A percentile compares a stretch with the other conserved stretches of the same genome.
phyloP scores from a whole-genome alignment of 2,888 invertebrate genomes.

The Tubulanus polymorphus region DNA sequence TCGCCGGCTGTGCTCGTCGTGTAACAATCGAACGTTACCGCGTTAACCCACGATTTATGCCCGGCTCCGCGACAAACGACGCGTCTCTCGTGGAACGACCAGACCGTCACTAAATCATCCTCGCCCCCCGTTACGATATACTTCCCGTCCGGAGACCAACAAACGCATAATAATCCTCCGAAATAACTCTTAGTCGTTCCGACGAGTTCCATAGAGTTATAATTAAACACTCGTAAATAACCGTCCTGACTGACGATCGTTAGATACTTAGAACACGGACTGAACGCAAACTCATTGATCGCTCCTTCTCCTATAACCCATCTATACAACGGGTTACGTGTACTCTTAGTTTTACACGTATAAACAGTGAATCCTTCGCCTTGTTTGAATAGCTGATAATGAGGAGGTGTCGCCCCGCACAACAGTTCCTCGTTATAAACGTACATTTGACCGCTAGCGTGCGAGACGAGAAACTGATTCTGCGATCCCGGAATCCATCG shows the following conservation, averaged over 20 bases:
- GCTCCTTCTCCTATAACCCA: conserved; percentile 59
- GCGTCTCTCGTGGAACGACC: conserved; percentile 86
- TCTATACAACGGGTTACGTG: conserved; percentile 89
- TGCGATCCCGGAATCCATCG: conserved; percentile 95
- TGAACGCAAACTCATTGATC: conserved; percentile 96
- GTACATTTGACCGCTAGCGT: conserved; percentile 94
- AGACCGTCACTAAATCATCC: conserved; percentile 96
- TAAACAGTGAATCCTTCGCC: conserved; percentile 91
- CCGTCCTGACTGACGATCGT: conserved; percentile 87
- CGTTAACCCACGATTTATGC: conserved; percentile 96
- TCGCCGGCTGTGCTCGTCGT: conserved; percentile 61
- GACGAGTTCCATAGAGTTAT: conserved; percentile 92
- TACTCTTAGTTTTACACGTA: conserved; percentile 93
- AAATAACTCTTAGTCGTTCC: conserved; percentile 92
- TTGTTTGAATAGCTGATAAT: conserved; percentile 91
- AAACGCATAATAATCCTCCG: conserved; percentile 94
- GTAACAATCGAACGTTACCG: conserved; percentile 73
- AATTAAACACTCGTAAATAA: conserved; percentile 91
- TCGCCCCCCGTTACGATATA: conserved; percentile 93
- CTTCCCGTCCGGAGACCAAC: conserved; percentile 96
- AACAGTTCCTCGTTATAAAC: conserved; percentile 87
- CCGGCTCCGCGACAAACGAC: conserved; percentile 98
- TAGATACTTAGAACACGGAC: conserved; percentile 86
- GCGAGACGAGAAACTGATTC: conserved; percentile 89
- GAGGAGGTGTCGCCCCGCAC: conserved; percentile 84